Conservation (phyloP, 2,797 vertebrate genomes). For the Synaphobranchus kaupii region DNA sequence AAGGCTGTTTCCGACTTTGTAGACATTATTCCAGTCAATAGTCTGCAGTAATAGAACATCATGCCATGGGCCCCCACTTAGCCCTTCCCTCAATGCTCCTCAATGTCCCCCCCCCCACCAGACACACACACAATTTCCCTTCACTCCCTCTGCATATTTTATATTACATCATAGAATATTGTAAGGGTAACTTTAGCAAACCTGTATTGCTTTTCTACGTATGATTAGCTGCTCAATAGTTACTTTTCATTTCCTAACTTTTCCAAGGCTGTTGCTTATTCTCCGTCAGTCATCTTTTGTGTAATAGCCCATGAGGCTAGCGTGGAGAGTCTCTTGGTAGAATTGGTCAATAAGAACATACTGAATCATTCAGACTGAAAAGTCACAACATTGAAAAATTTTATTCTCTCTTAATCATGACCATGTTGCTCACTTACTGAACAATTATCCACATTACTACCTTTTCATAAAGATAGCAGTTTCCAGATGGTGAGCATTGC, state of each 20-base stretch:
- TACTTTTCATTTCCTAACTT: not conserved
- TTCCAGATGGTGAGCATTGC: not conserved
- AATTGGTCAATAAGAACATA: not conserved
- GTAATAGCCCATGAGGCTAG: not conserved
- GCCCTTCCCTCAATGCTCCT: not conserved
- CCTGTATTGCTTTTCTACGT: not conserved
- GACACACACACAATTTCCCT: not conserved
- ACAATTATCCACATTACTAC: not conserved
- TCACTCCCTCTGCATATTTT: not conserved
- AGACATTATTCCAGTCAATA: too few species aligned
- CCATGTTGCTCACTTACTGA: not conserved
- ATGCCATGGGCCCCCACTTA: not conserved
- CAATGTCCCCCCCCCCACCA: not conserved
- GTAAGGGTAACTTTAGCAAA: not conserved
- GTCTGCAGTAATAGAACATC: not conserved
- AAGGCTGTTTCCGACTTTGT: too few species aligned
- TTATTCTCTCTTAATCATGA: not conserved
- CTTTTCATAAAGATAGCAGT: not conserved
- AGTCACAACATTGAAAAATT: not conserved
- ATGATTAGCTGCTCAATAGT: not conserved
- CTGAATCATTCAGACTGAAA: not conserved
- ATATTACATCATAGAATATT: not conserved
- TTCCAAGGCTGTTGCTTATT: not conserved
- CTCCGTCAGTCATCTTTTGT: not conserved
- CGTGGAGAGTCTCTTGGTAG: not conserved